Base-by-base conservation (phyloP, 2,888 invertebrate species). In the Chloroclystis v-ata region DNA sequence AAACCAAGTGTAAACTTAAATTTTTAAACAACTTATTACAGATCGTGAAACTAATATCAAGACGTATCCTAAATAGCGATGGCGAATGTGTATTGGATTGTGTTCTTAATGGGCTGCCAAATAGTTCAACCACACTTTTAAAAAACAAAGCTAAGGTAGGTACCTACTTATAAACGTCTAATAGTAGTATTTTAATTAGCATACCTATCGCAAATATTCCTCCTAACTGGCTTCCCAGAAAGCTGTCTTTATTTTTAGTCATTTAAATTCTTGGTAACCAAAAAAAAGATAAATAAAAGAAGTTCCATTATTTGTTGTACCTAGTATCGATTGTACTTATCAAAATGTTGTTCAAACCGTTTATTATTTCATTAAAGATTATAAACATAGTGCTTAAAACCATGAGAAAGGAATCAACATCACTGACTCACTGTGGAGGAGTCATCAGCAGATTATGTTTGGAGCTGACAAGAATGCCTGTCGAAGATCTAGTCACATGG, bases 391-490 rank as follows among this genome's bases (percentile, higher is more conserved):
- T 80, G 0, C 57, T 86, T 0, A 56, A 69, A 47, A 67, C 69
- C 1, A 72, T 85, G 71, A 74, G 81, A 49, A 72, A 66, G 33
- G 75, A 83, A 30, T 64, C 79, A 1, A 78, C 78, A 10, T 78
- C 84, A 0, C 61, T 80, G 0, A 78, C 76, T 5, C 84, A 86
- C 50, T 83, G 83, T 42, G 71, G 76, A 10, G 77, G 83, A 53
- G 66, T 88, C 1, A 63, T 76, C 29, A 78, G 80, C 32, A 65
- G 82, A 33, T 45, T 88, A 1, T 78, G 81, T 16, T 54, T 86
- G 40, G 86, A 85, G 52, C 57, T 89, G 8, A 72, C 77, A 0
- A 63, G 70, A 47, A 52, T 80, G 28, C 67, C 75, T 0, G 45
- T 67, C 0, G 66, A 69, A 5, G 73, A 78, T 26, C 52, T 89